Conservation (phyloP, 2,888 invertebrate species). For the Hirtodrosophila cameraria region DNA sequence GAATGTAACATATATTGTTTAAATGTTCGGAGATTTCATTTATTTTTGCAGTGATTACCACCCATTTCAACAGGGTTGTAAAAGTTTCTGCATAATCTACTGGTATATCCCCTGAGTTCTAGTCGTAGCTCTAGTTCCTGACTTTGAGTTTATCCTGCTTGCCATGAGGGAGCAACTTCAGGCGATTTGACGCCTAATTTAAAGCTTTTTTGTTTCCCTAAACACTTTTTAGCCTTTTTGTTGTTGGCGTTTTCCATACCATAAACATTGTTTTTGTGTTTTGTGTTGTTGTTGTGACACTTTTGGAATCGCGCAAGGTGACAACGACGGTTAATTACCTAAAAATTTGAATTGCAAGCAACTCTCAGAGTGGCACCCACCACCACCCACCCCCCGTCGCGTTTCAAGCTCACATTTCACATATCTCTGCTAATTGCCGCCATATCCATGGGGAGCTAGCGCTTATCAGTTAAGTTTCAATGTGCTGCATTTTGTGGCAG, state of each 20-base stretch:
- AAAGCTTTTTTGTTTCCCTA: constrained; percentile 47
- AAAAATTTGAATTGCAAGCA: constrained; percentile 64
- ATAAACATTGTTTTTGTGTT: no score
- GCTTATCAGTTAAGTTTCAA: constrained; percentile 60
- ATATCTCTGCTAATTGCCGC: constrained; percentile 54
- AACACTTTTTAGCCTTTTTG: not conserved
- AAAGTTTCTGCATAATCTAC: no score
- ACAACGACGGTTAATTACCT: constrained; percentile 66
- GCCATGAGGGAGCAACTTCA: no score
- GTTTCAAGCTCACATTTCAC: constrained; percentile 12
- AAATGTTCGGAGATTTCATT: no score
- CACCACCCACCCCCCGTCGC: no score
- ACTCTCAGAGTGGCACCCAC: no score
- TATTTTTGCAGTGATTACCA: no score
- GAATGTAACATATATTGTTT: no score
- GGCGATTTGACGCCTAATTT: constrained; percentile 55
- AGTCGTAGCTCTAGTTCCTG: not conserved
- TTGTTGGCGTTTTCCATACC: not conserved
- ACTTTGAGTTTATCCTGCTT: no score
- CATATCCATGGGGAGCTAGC: constrained; percentile 11
- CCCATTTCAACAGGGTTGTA: no score
- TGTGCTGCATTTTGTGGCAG: constrained; percentile 28
- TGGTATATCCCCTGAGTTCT: not conserved
- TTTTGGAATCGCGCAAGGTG: constrained; percentile 42
- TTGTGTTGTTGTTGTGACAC: no score